Conservation (phyloP, 2,888 invertebrate genomes). For the Rutpela maculata region DNA sequence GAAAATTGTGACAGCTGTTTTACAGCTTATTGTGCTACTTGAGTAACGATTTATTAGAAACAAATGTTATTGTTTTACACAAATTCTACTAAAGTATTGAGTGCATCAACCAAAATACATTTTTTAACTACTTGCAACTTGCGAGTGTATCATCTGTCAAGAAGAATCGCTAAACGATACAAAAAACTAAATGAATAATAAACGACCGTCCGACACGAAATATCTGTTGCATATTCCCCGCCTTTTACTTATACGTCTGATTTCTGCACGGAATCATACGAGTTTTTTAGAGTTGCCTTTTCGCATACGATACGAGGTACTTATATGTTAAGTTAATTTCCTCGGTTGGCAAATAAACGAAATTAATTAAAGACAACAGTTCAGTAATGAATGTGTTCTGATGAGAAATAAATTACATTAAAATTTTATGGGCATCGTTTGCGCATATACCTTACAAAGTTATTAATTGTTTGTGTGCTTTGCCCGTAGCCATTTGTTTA, state of each 20-base stretch:
- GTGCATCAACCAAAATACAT: no score
- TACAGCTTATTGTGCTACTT: no score
- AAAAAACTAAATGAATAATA: no score
- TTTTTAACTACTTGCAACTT: no score
- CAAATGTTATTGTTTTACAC: no score
- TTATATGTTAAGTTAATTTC: slow-evolving; percentile 38
- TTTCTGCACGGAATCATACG: slow-evolving; percentile 28
- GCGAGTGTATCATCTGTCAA: no score
- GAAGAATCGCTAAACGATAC: no score
- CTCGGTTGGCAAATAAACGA: slow-evolving; percentile 43
- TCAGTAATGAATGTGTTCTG: slow-evolving; percentile 45
- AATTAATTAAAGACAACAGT: slow-evolving; percentile 49
- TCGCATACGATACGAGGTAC: slow-evolving; percentile 10
- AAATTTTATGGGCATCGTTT: slow-evolving; percentile 46
- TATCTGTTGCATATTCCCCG: slow-evolving; percentile 19
- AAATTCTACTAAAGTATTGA: no score
- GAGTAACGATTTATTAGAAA: no score
- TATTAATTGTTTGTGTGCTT: slow-evolving; percentile 43
- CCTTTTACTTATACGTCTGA: slow-evolving; percentile 5
- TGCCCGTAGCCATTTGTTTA: neutral
- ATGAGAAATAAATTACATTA: slow-evolving; percentile 51
- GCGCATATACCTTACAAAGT: slow-evolving; percentile 44
- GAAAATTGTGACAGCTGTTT: no score
- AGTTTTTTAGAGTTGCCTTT: slow-evolving; percentile 36
- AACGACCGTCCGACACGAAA: no score